These are phyloP conservation scores for Actinia equina DNA, from an alignment of 64 coral and sea anemone genomes.

Conservation along the genomic window DNA sequence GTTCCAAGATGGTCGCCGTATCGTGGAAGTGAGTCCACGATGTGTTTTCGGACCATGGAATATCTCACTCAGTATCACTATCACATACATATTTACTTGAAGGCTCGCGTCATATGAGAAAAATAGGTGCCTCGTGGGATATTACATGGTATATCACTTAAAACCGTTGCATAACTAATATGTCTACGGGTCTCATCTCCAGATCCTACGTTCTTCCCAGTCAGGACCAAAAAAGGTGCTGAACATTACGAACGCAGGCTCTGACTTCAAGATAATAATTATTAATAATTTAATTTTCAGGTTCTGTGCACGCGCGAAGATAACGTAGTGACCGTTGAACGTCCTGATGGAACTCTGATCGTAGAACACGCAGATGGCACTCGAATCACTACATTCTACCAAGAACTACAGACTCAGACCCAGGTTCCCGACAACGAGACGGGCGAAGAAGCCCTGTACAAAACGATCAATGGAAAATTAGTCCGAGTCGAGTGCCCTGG, in stretches of 20 bases:
- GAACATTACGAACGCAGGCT: neutral
- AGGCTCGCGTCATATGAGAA: too few species aligned
- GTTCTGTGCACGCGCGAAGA: conserved; percentile 82
- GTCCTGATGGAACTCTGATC: conserved; percentile 66
- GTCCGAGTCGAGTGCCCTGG: conserved; percentile 88
- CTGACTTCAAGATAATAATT: neutral
- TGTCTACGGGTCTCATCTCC: too few species aligned
- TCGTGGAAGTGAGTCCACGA: too few species aligned
- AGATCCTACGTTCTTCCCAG: neutral
- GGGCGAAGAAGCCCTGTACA: conserved; percentile 70
- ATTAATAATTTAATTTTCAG: conserved; percentile 12
- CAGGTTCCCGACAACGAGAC: conserved; percentile 83
- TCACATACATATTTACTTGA: too few species aligned
- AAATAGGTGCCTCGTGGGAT: too few species aligned
- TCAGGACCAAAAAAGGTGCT: too few species aligned
- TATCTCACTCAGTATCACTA: too few species aligned
- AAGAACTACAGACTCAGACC: conserved; percentile 43
- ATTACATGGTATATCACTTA: too few species aligned
- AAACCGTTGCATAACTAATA: too few species aligned
- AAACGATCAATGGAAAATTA: conserved; percentile 41
- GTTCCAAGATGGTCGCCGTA: too few species aligned
- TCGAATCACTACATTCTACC: conserved; percentile 80
- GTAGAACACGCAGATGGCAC: conserved; percentile 97
- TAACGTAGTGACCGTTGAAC: conserved; percentile 80
- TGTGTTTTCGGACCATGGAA: too few species aligned